Conservation (phyloP, 2,888 invertebrate species). For the Cacoxenus indagator region DNA sequence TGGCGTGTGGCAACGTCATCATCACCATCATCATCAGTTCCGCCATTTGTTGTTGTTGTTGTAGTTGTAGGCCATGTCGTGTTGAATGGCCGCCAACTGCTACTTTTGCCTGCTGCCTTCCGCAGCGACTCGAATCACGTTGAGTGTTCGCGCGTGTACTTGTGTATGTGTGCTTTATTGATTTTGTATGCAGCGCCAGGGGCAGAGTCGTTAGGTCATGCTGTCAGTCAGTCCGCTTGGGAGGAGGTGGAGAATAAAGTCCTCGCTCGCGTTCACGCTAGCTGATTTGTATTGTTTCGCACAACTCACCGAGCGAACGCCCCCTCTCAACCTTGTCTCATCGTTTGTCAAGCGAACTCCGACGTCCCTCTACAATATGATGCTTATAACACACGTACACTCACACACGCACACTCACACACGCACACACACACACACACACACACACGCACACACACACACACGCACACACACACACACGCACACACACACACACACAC, state of each 20-base stretch:
- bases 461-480: too few relatives aligned
- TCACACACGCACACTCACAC: neutral
- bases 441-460: neutral
- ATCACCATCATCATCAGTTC: neutral
- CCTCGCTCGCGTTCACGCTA: neutral
- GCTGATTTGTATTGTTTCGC: constrained; percentile 11
- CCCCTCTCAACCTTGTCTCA: neutral
- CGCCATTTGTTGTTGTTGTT: too few relatives aligned
- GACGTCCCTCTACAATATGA: too few relatives aligned
- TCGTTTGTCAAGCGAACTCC: neutral
- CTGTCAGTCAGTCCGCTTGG: too few relatives aligned
- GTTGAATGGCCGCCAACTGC: too few relatives aligned
- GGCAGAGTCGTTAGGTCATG: neutral
- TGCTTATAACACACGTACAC: neutral
- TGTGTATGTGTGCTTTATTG: constrained; percentile 10
- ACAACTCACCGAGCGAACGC: neutral
- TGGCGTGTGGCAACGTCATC: constrained; percentile 12
- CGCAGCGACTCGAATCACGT: neutral
- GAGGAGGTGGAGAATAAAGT: neutral
- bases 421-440: too few relatives aligned
- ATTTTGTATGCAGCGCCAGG: constrained; percentile 7
- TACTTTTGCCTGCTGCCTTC: too few relatives aligned
- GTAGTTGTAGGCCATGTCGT: too few relatives aligned
- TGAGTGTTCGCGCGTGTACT: neutral
- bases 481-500: neutral